Evolutionary conservation across 1,140 invertebrate species (phyloP).

Genomic region (Drosophila sucinea): DNA sequence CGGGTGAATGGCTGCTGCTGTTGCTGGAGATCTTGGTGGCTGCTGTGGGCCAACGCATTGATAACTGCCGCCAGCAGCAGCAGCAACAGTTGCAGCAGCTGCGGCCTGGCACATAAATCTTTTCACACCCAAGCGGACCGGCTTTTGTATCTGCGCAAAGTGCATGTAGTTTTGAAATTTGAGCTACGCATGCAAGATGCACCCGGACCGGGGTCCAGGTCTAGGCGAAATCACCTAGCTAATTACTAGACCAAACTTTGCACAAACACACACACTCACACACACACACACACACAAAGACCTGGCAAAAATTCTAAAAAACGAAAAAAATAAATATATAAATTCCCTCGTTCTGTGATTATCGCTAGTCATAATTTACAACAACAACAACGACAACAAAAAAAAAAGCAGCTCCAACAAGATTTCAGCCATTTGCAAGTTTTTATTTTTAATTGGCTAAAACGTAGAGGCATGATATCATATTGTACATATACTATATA

Average conservation of each 20-base stretch:
- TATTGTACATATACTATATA: slow-evolving; percentile 65
- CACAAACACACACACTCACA: slow-evolving; percentile 17
- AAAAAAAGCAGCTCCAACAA: slow-evolving; percentile 12
- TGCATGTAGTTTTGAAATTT: slow-evolving; percentile 80
- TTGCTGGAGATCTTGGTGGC: slow-evolving; percentile 13
- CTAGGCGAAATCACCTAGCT: slow-evolving; percentile 39
- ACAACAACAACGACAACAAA: slow-evolving; percentile 12
- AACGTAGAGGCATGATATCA: slow-evolving; percentile 73
- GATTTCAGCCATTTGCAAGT: slow-evolving; percentile 34
- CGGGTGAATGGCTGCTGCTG: slow-evolving; percentile 69
- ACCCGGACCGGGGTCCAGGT: slow-evolving; percentile 8
- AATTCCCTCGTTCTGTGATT: slow-evolving; percentile 56
- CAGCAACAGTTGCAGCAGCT: slow-evolving; percentile 37
- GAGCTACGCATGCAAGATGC: slow-evolving; percentile 71
- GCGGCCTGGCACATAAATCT: slow-evolving; percentile 73
- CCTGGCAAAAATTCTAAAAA: slow-evolving; percentile 20
- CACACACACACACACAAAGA: no score
- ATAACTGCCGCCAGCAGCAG: slow-evolving; percentile 56
- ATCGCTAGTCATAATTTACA: slow-evolving; percentile 74
- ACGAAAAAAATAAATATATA: slow-evolving; percentile 11
- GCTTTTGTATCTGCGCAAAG: slow-evolving; percentile 72
- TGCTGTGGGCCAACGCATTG: slow-evolving; percentile 71
- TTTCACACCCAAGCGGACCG: slow-evolving; percentile 66
- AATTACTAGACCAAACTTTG: slow-evolving; percentile 76
- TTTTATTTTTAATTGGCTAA: slow-evolving; percentile 79